A percentile compares a stretch with the other conserved stretches of the same genome.
phyloP scores from a whole-genome alignment of 1,140 invertebrate species.

The Brachionus sp. region DNA sequence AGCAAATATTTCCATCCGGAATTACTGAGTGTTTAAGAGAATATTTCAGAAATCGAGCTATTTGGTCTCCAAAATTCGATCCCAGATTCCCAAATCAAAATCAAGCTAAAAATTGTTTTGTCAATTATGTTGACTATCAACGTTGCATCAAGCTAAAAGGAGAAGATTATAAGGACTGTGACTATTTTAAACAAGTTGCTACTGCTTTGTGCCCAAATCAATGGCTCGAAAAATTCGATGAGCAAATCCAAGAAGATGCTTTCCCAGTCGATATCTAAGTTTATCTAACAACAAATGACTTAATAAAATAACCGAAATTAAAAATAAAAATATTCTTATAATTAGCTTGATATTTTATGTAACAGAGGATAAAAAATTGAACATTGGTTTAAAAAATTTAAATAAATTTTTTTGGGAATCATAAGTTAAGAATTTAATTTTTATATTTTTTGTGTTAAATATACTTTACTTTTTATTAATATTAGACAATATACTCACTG shows the following conservation, averaged over 20 bases:
- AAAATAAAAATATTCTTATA: neutral
- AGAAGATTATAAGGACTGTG: slow-evolving; percentile 39
- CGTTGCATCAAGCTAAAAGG: slow-evolving; percentile 39
- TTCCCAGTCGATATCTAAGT: slow-evolving; percentile 44
- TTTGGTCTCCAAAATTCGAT: slow-evolving; percentile 41
- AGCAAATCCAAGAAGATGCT: slow-evolving; percentile 36
- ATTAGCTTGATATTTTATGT: slow-evolving; percentile 20
- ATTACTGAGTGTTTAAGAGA: slow-evolving; percentile 36
- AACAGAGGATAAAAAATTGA: neutral
- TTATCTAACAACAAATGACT: neutral
- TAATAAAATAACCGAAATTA: slow-evolving; percentile 7
- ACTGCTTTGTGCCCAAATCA: slow-evolving; percentile 28
- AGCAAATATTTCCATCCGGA: slow-evolving; percentile 24
- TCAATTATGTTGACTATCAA: slow-evolving; percentile 47
- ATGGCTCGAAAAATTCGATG: slow-evolving; percentile 42
- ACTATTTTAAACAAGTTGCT: slow-evolving; percentile 46
- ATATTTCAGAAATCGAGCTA: slow-evolving; percentile 28
- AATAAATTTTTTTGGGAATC: neutral
- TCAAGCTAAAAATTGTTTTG: slow-evolving; percentile 45
- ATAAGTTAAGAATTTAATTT: neutral
- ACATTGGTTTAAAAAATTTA: neutral
- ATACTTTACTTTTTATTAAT: too few species aligned
- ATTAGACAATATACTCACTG: too few species aligned
- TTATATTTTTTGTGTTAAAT: neutral
- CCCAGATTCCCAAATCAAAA: slow-evolving; percentile 46